Conservation (phyloP, 2,113 vertebrate genomes). For the Himantopus leucocephalus region DNA sequence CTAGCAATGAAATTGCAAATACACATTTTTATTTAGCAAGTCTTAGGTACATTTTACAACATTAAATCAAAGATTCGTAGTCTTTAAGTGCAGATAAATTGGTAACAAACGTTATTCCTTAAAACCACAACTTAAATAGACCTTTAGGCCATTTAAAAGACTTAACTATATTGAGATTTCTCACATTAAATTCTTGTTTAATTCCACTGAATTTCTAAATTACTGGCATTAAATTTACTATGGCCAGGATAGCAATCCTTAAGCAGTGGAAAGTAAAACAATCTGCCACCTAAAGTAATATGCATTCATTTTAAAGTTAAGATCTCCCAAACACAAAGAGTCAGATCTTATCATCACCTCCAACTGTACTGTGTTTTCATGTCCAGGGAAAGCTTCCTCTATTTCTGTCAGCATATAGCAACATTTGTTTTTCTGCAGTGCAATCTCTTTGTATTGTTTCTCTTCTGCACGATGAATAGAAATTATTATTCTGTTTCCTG, state of each 20-base stretch:
- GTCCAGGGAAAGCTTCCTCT: neutral
- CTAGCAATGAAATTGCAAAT: neutral
- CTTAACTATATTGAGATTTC: neutral
- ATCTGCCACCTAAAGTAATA: neutral
- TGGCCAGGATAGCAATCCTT: neutral
- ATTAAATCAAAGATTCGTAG: neutral
- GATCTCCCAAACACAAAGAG: neutral
- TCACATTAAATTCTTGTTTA: neutral
- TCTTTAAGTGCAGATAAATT: neutral
- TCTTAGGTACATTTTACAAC: neutral
- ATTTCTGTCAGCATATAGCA: neutral
- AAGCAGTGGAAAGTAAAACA: neutral
- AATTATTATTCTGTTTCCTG: neutral
- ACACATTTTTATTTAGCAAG: neutral
- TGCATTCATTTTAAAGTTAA: neutral
- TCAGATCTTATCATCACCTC: neutral
- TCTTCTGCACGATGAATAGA: neutral
- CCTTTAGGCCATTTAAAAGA: neutral
- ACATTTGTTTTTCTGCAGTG: neutral
- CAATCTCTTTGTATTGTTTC: neutral
- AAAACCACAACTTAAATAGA: neutral
- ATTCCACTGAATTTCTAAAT: neutral
- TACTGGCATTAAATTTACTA: neutral
- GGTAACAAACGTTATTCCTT: neutral
- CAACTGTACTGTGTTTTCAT: neutral